Evolutionary conservation across 2,888 invertebrate genomes (phyloP).

Genomic region (Atrina japonica): DNA sequence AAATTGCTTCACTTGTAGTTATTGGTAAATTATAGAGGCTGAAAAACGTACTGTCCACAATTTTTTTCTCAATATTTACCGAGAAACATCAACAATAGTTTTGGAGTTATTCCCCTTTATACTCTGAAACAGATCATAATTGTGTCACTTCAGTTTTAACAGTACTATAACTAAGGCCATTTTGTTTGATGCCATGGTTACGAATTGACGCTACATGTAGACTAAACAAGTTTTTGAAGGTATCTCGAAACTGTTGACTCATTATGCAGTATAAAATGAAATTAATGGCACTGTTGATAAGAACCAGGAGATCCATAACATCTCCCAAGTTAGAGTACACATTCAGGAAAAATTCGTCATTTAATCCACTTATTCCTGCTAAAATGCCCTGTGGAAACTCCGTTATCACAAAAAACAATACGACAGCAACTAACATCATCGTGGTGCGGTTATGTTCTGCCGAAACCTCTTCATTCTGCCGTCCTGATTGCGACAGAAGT

Average conservation of each 20-base stretch:
- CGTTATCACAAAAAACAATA: slow-evolving; percentile 92
- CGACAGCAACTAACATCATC: slow-evolving; percentile 91
- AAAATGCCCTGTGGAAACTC: slow-evolving; percentile 91
- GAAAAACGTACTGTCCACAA: too few species aligned
- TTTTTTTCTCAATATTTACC: too few species aligned
- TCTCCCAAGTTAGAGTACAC: slow-evolving; percentile 86
- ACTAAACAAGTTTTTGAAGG: slow-evolving; percentile 78
- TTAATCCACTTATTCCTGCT: slow-evolving; percentile 85
- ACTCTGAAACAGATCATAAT: neutral
- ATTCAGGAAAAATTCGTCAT: slow-evolving; percentile 83
- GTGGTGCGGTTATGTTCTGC: slow-evolving; percentile 88
- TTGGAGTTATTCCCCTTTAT: too few species aligned
- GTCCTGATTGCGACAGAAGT: slow-evolving; percentile 68
- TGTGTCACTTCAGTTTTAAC: slow-evolving; percentile 71
- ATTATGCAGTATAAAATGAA: slow-evolving; percentile 96
- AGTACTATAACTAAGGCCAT: slow-evolving; percentile 61
- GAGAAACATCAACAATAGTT: too few species aligned
- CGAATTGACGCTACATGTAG: slow-evolving; percentile 32
- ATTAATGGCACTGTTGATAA: slow-evolving; percentile 95
- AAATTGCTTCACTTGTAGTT: too few species aligned
- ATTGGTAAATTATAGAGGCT: too few species aligned
- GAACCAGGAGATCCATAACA: slow-evolving; percentile 93
- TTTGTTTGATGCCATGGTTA: slow-evolving; percentile 45
- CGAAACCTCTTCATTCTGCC: slow-evolving; percentile 74
- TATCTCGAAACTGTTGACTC: slow-evolving; percentile 93